These are phyloP conservation scores for Apotomis turbidana DNA, from an alignment of 2,888 invertebrate genomes.

Conservation along the genomic window DNA sequence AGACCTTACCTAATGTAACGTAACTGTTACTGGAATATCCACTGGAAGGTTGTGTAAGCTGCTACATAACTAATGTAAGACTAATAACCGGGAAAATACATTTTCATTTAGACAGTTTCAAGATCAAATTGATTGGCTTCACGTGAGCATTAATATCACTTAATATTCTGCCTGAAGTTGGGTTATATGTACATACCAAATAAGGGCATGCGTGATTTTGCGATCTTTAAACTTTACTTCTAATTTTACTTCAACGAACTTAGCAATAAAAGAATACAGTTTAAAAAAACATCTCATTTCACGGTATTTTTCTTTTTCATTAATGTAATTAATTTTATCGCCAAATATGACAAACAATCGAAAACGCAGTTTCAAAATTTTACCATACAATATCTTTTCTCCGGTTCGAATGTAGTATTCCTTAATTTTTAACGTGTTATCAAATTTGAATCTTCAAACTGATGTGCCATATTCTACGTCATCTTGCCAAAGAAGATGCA, in stretches of 20 bases:
- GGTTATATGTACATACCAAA: too few relatives aligned
- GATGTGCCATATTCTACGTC: not conserved
- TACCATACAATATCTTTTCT: too few relatives aligned
- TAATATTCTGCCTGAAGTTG: too few relatives aligned
- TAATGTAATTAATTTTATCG: too few relatives aligned
- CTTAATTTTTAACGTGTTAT: not conserved
- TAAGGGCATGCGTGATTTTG: too few relatives aligned
- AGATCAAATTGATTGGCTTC: slow-evolving; percentile 7
- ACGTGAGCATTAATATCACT: not conserved
- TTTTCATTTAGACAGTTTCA: slow-evolving; percentile 14
- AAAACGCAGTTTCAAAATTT: too few relatives aligned
- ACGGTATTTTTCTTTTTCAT: too few relatives aligned
- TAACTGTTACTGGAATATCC: slow-evolving; percentile 57
- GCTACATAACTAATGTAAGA: slow-evolving; percentile 22
- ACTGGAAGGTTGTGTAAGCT: slow-evolving; percentile 48
- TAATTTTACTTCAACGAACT: too few relatives aligned
- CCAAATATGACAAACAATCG: too few relatives aligned
- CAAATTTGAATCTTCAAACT: not conserved
- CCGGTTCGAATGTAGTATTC: not conserved
- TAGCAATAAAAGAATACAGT: too few relatives aligned
- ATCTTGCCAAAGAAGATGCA: slow-evolving; percentile 22
- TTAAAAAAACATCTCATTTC: too few relatives aligned
- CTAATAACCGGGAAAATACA: slow-evolving; percentile 16
- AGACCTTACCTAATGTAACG: slow-evolving; percentile 68
- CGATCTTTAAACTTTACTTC: too few relatives aligned